Evolutionary conservation across 1,140 invertebrate genomes (phyloP).

Genomic region (Rhynchophorus ferrugineus): DNA sequence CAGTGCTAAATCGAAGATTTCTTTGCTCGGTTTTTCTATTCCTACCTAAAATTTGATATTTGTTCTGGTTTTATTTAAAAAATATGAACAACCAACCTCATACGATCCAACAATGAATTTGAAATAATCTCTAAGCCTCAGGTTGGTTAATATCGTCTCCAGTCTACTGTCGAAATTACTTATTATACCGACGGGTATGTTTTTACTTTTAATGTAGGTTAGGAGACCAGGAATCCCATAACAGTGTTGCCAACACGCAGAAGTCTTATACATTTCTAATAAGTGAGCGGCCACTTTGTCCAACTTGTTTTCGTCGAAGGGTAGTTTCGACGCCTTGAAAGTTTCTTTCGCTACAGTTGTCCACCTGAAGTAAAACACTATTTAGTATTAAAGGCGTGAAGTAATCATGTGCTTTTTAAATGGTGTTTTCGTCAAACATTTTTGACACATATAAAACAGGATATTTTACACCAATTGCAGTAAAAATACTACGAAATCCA

Average conservation of each 20-base stretch:
- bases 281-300: slow-evolving; percentile 53
- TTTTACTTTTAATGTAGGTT: slow-evolving; percentile 37
- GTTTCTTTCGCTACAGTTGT: slow-evolving; percentile 54
- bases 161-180: slow-evolving; percentile 85
- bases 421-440: no score
- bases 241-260: slow-evolving; percentile 61
- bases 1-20: slow-evolving; percentile 69
- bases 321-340: slow-evolving; percentile 48
- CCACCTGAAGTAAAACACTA: slow-evolving; percentile 55
- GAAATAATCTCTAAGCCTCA: slow-evolving; percentile 61
- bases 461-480: no score
- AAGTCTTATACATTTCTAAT: slow-evolving; percentile 58
- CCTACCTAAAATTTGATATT: slow-evolving; percentile 37
- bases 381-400: no score
- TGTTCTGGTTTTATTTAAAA: neutral
- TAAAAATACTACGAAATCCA: no score
- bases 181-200: slow-evolving; percentile 63
- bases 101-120: slow-evolving; percentile 76
- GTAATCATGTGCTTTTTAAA: no score
- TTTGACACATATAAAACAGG: no score
- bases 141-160: slow-evolving; percentile 54
- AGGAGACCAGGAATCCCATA: slow-evolving; percentile 58
- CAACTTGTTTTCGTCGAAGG: slow-evolving; percentile 43
- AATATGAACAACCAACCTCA: slow-evolving; percentile 31
- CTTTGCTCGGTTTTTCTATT: slow-evolving; percentile 64